Evolutionary conservation across 2,888 invertebrate genomes (phyloP).

Genomic region (Diachrysia chrysitis): DNA sequence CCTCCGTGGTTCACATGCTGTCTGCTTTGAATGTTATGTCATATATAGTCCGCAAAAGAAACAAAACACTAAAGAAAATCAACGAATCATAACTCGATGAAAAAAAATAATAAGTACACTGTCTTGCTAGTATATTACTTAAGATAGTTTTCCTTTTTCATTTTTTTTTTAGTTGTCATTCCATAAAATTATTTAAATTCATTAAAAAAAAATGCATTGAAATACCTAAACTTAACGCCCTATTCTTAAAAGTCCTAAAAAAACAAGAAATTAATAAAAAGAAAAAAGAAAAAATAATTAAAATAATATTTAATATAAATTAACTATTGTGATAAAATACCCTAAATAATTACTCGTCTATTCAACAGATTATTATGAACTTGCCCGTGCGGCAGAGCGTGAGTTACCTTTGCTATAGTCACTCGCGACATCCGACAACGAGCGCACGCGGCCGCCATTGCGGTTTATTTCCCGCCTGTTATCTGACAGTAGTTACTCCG

Average conservation of each 20-base stretch:
- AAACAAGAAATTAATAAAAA: too few relatives aligned
- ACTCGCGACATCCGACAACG: slow-evolving; percentile 65
- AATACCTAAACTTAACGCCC: too few relatives aligned
- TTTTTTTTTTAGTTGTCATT: too few relatives aligned
- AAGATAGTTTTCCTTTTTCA: too few relatives aligned
- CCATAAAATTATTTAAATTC: too few relatives aligned
- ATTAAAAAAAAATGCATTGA: too few relatives aligned
- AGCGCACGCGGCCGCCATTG: slow-evolving; percentile 63
- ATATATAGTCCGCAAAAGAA: not conserved
- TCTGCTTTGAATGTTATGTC: not conserved
- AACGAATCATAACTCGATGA: not conserved
- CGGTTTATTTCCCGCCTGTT: slow-evolving; percentile 59
- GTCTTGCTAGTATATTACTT: too few relatives aligned
- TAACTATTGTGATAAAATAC: not conserved
- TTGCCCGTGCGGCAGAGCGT: slow-evolving; percentile 34
- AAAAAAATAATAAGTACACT: too few relatives aligned
- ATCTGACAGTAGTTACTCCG: slow-evolving; percentile 53
- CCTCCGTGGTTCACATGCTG: too few relatives aligned
- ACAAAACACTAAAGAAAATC: not conserved
- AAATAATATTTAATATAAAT: too few relatives aligned
- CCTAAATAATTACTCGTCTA: not conserved
- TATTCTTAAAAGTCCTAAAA: too few relatives aligned
- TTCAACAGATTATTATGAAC: slow-evolving; percentile 19
- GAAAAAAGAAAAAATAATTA: too few relatives aligned
- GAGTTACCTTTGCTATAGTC: slow-evolving; percentile 57